phyloP scores from a whole-genome alignment of 2,113 vertebrate species.

The Pituophis catenifer region DNA sequence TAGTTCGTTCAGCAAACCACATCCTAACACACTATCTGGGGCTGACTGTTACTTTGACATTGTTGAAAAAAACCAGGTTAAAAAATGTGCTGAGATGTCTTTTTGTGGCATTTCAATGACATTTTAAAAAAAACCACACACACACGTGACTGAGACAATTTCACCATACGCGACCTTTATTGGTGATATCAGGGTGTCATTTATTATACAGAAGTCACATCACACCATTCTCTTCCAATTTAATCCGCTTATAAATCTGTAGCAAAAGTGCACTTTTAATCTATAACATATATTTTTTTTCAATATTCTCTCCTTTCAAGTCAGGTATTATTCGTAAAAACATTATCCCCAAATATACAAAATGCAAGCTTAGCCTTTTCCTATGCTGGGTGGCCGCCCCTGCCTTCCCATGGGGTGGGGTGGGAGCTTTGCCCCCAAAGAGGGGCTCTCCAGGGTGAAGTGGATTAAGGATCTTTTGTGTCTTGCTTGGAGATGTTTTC shows the following conservation, averaged over 20 bases:
- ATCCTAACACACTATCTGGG: not conserved
- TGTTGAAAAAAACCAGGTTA: rapidly evolving
- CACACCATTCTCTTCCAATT: constrained; percentile 54
- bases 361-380: constrained; percentile 62
- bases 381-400: constrained; percentile 37
- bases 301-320: constrained; percentile 57
- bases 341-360: constrained; percentile 69
- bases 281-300: constrained; percentile 68
- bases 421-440: constrained; percentile 17
- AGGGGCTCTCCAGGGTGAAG: not conserved
- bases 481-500: constrained; percentile 36
- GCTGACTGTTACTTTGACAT: not conserved
- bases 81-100: not conserved
- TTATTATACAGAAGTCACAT: constrained; percentile 63
- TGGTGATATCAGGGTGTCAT: constrained; percentile 58
- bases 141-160: constrained; percentile 18
- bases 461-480: constrained; percentile 12
- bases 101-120: not conserved
- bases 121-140: not conserved
- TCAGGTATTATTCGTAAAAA: constrained; percentile 66
- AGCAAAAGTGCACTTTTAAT: constrained; percentile 72
- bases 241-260: constrained; percentile 66
- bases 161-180: constrained; percentile 64
- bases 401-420: constrained; percentile 33
- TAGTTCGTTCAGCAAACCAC: not conserved